Evolutionary conservation across 2,797 vertebrate species (phyloP).

Genomic region (Typhlichthys subterraneus): DNA sequence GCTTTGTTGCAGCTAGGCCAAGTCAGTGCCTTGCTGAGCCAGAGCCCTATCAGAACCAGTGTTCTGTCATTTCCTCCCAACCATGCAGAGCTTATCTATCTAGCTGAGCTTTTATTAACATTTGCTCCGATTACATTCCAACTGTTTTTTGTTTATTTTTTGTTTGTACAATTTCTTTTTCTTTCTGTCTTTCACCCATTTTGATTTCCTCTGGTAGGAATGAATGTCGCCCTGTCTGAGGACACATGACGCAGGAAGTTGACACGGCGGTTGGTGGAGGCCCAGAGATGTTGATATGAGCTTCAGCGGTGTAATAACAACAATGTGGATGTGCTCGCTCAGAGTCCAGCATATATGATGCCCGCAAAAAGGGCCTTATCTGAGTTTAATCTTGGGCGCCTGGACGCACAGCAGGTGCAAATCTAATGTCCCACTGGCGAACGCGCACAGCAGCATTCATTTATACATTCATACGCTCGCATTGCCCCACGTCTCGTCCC

Average conservation of each 20-base stretch:
- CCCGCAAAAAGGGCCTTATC: constrained; percentile 52
- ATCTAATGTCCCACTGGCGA: constrained; percentile 50
- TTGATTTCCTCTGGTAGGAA: constrained; percentile 43
- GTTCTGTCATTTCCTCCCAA: too few species aligned
- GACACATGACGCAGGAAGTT: constrained; percentile 21
- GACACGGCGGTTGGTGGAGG: constrained; percentile 39
- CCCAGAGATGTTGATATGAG: constrained; percentile 55
- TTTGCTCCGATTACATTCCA: constrained; percentile 24
- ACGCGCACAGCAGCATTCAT: constrained; percentile 24
- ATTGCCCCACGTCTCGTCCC: constrained; percentile 10
- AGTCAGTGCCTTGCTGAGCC: too few species aligned
- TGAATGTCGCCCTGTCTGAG: constrained; percentile 44
- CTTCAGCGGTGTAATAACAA: constrained; percentile 34
- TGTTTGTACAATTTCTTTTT: constrained; percentile 13
- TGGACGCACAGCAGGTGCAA: constrained; percentile 27
- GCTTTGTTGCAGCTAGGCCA: too few species aligned
- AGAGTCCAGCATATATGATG: constrained; percentile 15
- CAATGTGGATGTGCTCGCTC: constrained; percentile 48
- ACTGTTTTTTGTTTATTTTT: constrained; percentile 10
- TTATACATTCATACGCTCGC: constrained; percentile 13
- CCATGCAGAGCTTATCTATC: too few species aligned
- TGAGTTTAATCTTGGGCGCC: constrained; percentile 56
- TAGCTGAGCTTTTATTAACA: constrained; percentile 31
- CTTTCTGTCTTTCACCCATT: constrained; percentile 23
- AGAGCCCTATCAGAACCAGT: too few species aligned